A percentile compares a stretch with the other conserved stretches of the same genome.
These are phyloP conservation scores for Stigmatopora nigra DNA, from an alignment of 2,113 vertebrate genomes.

Conservation along the genomic window DNA sequence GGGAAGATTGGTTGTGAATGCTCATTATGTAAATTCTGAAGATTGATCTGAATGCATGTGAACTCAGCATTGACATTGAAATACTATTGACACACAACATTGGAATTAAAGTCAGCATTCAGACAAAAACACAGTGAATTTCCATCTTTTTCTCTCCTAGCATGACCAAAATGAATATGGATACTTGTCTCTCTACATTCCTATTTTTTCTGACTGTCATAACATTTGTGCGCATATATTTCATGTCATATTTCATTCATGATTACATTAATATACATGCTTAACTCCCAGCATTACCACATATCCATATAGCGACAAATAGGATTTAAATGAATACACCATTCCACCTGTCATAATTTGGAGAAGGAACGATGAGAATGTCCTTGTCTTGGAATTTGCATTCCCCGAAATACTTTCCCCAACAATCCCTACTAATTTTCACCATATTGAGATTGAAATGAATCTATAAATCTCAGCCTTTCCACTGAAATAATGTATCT, in stretches of 20 bases:
- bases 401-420: background rate
- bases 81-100: background rate
- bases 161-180: no score
- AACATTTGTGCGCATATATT: background rate
- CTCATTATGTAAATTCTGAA: no score
- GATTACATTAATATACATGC: background rate
- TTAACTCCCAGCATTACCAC: background rate
- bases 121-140: background rate
- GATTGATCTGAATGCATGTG: no score
- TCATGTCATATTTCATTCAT: background rate
- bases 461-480: background rate
- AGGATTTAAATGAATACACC: background rate
- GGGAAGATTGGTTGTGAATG: no score
- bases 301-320: background rate
- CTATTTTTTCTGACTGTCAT: background rate
- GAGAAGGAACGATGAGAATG: background rate
- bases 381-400: no score
- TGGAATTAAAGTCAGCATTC: background rate
- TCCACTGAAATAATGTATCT: background rate
- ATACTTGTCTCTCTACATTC: no score
- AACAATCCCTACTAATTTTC: background rate
- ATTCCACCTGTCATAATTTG: background rate
- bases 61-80: background rate
- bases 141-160: background rate
- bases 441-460: background rate